These are phyloP conservation scores for Marronus borbonicus DNA, from an alignment of 2,888 invertebrate genomes.

Conservation along the genomic window DNA sequence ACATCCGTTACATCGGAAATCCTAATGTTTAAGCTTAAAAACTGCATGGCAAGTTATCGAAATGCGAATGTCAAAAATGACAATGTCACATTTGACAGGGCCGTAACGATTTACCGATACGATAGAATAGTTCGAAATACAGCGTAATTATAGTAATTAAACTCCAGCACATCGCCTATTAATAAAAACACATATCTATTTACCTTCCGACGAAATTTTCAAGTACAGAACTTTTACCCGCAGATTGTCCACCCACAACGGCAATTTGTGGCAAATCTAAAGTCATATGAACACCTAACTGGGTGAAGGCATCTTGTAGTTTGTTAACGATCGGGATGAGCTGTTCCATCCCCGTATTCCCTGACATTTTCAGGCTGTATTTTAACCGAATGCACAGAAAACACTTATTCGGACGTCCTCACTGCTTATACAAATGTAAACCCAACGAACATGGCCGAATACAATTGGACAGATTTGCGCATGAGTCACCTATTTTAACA, in stretches of 20 bases:
- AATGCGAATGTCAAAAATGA: constrained; percentile 40
- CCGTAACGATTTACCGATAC: constrained; percentile 31
- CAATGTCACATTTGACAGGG: constrained; percentile 46
- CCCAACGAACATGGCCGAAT: constrained; percentile 58
- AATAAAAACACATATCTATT: constrained; percentile 50
- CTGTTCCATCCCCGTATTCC: constrained; percentile 95
- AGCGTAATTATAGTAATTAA: constrained; percentile 36
- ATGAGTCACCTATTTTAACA: constrained; percentile 56
- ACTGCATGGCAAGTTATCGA: constrained; percentile 8
- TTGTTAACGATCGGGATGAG: constrained; percentile 99
- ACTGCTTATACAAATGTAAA: constrained; percentile 56
- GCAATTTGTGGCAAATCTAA: constrained; percentile 99
- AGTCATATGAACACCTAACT: constrained; percentile 98
- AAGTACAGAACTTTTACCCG: constrained; percentile 99
- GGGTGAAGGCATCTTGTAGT: constrained; percentile 99
- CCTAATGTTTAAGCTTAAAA: constrained; percentile 22
- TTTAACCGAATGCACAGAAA: constrained; percentile 46
- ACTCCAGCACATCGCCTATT: constrained; percentile 15
- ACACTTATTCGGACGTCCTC: constrained; percentile 49
- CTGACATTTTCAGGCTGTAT: constrained; percentile 74
- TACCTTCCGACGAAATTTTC: constrained; percentile 99
- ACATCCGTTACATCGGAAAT: not conserved
- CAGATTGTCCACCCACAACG: constrained; percentile 99
- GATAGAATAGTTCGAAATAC: constrained; percentile 19
- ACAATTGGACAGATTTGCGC: constrained; percentile 56